Conservation (phyloP, 2,113 vertebrate species). For the Oncorhynchus gorbuscha region DNA sequence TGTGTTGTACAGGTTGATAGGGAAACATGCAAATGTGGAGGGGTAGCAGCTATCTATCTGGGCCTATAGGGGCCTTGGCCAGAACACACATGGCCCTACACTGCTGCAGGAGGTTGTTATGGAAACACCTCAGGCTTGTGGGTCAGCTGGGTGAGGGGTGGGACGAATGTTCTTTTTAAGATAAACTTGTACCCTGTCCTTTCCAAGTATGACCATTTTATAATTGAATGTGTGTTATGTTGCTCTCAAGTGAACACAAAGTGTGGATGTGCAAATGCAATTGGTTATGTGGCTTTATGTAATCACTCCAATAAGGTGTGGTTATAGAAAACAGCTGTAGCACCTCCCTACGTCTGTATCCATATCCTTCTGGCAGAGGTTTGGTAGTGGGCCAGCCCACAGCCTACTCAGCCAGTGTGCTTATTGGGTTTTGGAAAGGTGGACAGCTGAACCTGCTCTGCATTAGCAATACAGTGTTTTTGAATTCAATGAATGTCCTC, state of each 20-base stretch:
- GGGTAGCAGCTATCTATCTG: no score
- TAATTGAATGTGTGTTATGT: conserved; percentile 26
- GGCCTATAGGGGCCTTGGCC: no score
- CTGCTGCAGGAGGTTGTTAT: no score
- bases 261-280: no score
- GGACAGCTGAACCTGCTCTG: conserved; percentile 27
- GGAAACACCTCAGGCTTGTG: no score
- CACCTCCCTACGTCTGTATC: neutral
- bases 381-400: conserved; percentile 13
- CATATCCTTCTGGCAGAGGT: neutral
- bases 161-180: no score
- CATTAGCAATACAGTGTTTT: conserved; percentile 18
- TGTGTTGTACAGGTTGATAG: no score
- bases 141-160: no score
- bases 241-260: conserved; percentile 18
- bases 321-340: conserved; percentile 63
- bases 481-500: conserved; percentile 19
- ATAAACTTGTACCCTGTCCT: no score
- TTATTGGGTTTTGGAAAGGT: conserved; percentile 13
- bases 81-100: no score
- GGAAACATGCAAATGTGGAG: no score
- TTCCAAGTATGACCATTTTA: no score
- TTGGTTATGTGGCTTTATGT: conserved; percentile 24
- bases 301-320: conserved; percentile 43
- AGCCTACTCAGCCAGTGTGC: conserved; percentile 26